Percentiles rank a stretch among this genome's conserved stretches.
phyloP scores from a whole-genome alignment of 2,888 invertebrate genomes.

The Patella pellucida region DNA sequence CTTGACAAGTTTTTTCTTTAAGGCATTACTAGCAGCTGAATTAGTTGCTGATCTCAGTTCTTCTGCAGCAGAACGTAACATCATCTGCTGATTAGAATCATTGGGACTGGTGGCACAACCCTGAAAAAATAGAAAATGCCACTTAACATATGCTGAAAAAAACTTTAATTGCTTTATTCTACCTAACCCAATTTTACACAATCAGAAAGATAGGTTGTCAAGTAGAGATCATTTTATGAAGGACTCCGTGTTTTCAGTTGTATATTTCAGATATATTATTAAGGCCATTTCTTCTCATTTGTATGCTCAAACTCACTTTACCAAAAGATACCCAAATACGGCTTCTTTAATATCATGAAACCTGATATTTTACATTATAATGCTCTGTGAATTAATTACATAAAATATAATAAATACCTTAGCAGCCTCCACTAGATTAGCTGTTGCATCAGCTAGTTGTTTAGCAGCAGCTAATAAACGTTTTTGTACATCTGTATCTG shows the following conservation, averaged over 20 bases:
- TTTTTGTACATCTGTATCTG: conserved; percentile 89
- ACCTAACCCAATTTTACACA: no score
- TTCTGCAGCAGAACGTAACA: conserved; percentile 89
- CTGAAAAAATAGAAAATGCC: conserved; percentile 46
- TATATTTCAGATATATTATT: no score
- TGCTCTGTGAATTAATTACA: neutral
- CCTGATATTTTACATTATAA: neutral
- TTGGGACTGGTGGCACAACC: conserved; percentile 89
- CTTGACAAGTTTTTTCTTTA: conserved; percentile 81
- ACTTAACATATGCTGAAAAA: no score
- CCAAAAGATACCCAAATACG: no score
- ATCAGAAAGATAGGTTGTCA: no score
- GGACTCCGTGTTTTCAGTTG: no score
- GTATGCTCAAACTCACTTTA: no score
- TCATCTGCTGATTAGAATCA: conserved; percentile 86
- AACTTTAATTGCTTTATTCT: no score
- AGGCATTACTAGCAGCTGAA: conserved; percentile 86
- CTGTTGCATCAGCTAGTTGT: conserved; percentile 93
- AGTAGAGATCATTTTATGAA: no score
- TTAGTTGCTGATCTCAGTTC: conserved; percentile 90
- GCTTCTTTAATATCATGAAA: no score
- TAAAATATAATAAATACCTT: conserved; percentile 72
- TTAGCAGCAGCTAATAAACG: conserved; percentile 94
- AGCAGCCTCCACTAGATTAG: conserved; percentile 96
- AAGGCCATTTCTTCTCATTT: no score